Evolutionary conservation across 1,140 invertebrate genomes (phyloP).

Genomic region (Formica exsecta): DNA sequence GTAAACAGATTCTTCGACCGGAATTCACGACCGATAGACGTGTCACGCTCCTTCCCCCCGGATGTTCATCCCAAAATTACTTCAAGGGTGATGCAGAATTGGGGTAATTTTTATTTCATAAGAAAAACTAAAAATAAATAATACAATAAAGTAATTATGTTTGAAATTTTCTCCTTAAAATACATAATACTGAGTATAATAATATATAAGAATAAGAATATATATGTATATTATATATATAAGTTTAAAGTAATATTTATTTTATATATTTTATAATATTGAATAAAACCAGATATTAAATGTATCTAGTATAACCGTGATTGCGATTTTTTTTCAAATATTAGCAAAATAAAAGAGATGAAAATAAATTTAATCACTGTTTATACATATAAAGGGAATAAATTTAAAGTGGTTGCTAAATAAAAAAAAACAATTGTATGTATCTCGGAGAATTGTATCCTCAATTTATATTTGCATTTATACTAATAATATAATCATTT

Average conservation of each 20-base stretch:
- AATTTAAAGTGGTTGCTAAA: not conserved
- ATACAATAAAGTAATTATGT: too few species aligned
- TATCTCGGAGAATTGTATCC: too few species aligned
- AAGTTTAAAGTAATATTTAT: too few species aligned
- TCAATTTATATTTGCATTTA: too few species aligned
- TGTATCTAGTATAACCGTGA: not conserved
- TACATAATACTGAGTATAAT: too few species aligned
- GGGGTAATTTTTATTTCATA: not conserved
- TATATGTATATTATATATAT: too few species aligned
- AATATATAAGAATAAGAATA: too few species aligned
- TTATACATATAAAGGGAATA: not conserved
- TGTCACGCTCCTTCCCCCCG: constrained; percentile 9
- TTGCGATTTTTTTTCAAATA: not conserved
- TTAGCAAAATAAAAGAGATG: not conserved
- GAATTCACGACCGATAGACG: constrained; percentile 71
- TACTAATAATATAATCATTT: too few species aligned
- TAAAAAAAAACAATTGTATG: too few species aligned
- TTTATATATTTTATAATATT: constrained; percentile 5
- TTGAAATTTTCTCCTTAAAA: too few species aligned
- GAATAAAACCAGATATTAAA: not conserved
- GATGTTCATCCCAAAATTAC: constrained; percentile 12
- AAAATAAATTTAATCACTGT: not conserved
- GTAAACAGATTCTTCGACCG: constrained; percentile 74
- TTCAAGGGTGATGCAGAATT: not conserved
- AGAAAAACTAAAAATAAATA: not conserved